Evolutionary conservation across 2,888 invertebrate genomes (phyloP), one percentile per base, ranked within the genome.

Genomic region (Parasteatoda lunata): DNA sequence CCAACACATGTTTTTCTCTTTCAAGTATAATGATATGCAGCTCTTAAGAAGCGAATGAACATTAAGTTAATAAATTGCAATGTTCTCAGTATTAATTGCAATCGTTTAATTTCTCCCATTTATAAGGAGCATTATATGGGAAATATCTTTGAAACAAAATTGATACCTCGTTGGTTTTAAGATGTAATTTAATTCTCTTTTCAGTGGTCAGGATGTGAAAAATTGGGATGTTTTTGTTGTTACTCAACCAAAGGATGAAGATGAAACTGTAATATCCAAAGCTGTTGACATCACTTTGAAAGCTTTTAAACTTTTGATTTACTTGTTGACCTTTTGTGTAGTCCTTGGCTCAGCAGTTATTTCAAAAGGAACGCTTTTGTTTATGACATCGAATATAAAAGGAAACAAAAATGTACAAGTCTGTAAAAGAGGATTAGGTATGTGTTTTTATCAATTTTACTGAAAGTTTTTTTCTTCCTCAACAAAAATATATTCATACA

Each of bases 361-460:
- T 45, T 88, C 89, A 47, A 89, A 88, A 76, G 86, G 86, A 30
- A 82, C 84, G 86, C 94, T 97, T 89, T 94, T 97, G 90, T 96
- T 97, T 92, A 97, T 97, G 97, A 96, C 97, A 82, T 97, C 97
- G 90, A 97, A 97, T 93, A 93, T 97, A 89, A 94, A 94, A 91
- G 93, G 93, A 85, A 95, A 96, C 92, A 95, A 95, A 91, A 87
- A 77, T 9, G 15, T 84, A 30, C 54, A 68, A 45, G 78, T 88
- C 8, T 89, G 84, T 66, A 85, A 83, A n/a, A 77, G 84, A 81
- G 81, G 83, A 77, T 73, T 88, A 49, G 86, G 88, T 83, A 68
- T 66, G 71, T 80, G 51, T 13, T 71, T 5, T 49, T 47, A 5
- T 30, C 30, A 30, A 30, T 30, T 30, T 30, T 2, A 30, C 30